phyloP scores from a whole-genome alignment of 2,888 invertebrate species.

The Tachina lurida region DNA sequence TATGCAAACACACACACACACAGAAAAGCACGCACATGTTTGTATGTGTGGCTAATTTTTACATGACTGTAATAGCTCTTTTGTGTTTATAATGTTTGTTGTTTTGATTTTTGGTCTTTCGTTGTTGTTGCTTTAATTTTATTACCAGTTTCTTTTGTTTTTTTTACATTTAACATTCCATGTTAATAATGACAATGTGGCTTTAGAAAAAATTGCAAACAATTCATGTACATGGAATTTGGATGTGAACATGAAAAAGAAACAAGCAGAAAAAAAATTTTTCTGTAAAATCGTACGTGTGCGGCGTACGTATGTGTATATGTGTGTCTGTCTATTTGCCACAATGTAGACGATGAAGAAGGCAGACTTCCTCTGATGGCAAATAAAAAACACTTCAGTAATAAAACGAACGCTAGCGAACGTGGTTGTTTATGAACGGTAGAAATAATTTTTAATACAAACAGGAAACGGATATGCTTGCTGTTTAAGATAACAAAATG shows the following conservation, averaged over 20 bases:
- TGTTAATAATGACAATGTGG: slow-evolving; percentile 65
- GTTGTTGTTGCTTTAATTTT: not conserved
- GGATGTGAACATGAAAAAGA: slow-evolving; percentile 12
- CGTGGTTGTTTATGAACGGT: slow-evolving; percentile 65
- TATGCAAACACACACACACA: not conserved
- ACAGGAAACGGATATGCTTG: slow-evolving; percentile 58
- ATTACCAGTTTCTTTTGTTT: not conserved
- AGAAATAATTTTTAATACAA: slow-evolving; percentile 6
- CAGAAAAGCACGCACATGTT: too few relatives aligned
- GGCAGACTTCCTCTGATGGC: slow-evolving; percentile 67
- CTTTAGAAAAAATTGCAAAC: slow-evolving; percentile 18
- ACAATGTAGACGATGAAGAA: slow-evolving; percentile 56
- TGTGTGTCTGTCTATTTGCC: slow-evolving; percentile 17
- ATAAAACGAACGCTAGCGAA: slow-evolving; percentile 69
- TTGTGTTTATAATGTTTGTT: slow-evolving; percentile 41
- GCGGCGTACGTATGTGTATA: slow-evolving; percentile 1
- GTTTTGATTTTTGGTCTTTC: slow-evolving; percentile 59
- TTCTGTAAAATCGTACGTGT: slow-evolving; percentile 11
- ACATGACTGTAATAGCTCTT: slow-evolving; percentile 8
- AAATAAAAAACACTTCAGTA: slow-evolving; percentile 69
- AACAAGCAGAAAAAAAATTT: slow-evolving; percentile 14
- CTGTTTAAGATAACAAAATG: not conserved
- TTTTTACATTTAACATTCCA: slow-evolving; percentile 63
- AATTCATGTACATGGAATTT: not conserved
- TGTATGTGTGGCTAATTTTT: not conserved